Evolutionary conservation across 2,888 invertebrate species (phyloP), one percentile per base, ranked within the genome.

Genomic region (Eilema caniola): DNA sequence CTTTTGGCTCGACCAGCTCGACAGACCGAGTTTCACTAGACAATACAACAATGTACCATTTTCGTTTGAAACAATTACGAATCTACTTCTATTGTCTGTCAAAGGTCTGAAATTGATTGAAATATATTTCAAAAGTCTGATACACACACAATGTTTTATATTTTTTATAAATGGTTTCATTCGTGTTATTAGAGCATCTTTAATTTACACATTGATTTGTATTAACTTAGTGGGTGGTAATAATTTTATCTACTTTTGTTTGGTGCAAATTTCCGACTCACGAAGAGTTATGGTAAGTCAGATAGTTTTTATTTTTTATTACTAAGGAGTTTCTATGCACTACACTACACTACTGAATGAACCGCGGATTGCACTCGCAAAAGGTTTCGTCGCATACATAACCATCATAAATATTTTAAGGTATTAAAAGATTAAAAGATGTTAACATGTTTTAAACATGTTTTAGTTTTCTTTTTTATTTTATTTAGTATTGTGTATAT

Each of bases 1-100:
- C 93, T 95, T 95, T 93, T 90, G 90, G 90, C 88, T 88, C 73
- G 79, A 83, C 86, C 83, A 87, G 88, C 67, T 68, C 89, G 88
- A 88, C 87, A 83, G 87, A 89, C 87, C 88, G 88, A 89, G 92
- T 92, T 88, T 84, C 82, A 88, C 88, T 85, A 82, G 89, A 93
- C 93, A 93, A 93, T 92, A 84, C 88, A 85, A 86, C 88, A 86
- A 86, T 86, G 82, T 84, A 86, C 72, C 76, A 70, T 81, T 89
- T 89, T 87, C 81, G 86, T 83, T 86, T 85, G 75, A 86, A 88
- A 86, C 82, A 84, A 85, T 86, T 82, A 84, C 78, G 80, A 79
- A 71, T 79, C 78, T 82, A 82, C 81, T 84, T 80, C 81, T 72
- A 82, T 77, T 83, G 83, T 78, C 83, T 73, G 83, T 83, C 73